Percentiles rank a stretch among this genome's conserved stretches.
These are phyloP conservation scores for Arenaria interpres DNA, from an alignment of 2,113 vertebrate genomes.

Conservation along the genomic window DNA sequence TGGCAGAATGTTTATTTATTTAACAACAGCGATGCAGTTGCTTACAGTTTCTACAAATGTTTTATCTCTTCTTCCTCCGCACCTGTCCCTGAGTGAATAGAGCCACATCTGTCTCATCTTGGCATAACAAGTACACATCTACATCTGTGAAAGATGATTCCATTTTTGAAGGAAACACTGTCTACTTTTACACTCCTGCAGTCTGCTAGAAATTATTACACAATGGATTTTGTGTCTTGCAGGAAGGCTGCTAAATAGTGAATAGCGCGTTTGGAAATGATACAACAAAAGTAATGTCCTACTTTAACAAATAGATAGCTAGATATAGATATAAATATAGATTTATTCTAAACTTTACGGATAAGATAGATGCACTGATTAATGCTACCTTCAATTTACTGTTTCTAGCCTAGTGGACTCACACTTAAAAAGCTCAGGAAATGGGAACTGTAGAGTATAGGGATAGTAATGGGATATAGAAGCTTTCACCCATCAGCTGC, in stretches of 20 bases:
- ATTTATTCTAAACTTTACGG: neutral
- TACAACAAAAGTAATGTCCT: slow-evolving; percentile 61
- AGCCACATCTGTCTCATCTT: slow-evolving; percentile 88
- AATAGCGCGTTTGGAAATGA: slow-evolving; percentile 66
- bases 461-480: neutral
- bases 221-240: slow-evolving; percentile 78
- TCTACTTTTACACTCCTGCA: slow-evolving; percentile 77
- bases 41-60: slow-evolving; percentile 85
- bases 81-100: slow-evolving; percentile 87
- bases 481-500: neutral
- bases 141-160: slow-evolving; percentile 84
- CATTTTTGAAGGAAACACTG: slow-evolving; percentile 81
- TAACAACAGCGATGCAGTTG: slow-evolving; percentile 81
- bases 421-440: neutral
- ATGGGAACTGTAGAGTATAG: neutral
- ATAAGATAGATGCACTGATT: neutral
- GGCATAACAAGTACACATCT: slow-evolving; percentile 82
- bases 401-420: neutral
- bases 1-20: slow-evolving; percentile 84
- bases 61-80: slow-evolving; percentile 86
- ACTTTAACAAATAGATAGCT: neutral
- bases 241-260: slow-evolving; percentile 72
- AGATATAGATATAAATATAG: neutral
- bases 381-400: slow-evolving; percentile 19
- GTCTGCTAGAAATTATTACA: slow-evolving; percentile 72